phyloP scores from a whole-genome alignment of 2,113 vertebrate species.

The Artemisiospiza belli region DNA sequence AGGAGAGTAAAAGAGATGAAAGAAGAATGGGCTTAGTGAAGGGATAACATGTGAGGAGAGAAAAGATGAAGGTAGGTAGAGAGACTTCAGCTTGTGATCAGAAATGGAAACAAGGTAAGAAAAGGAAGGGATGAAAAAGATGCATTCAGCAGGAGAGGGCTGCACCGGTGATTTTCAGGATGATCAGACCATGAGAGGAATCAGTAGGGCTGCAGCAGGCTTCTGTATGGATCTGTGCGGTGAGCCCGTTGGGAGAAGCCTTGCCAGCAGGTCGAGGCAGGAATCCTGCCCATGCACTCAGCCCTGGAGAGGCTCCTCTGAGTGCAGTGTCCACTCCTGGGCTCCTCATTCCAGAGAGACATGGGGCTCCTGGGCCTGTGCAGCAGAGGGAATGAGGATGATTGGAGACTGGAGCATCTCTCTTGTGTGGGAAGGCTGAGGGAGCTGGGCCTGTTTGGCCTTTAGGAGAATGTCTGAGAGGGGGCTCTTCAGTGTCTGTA shows the following conservation, averaged over 20 bases:
- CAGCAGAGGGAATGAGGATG: background rate
- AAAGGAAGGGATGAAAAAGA: background rate
- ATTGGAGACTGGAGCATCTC: background rate
- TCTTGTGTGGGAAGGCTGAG: background rate
- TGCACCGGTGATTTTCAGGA: background rate
- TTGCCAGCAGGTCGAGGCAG: background rate
- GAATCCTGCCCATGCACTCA: background rate
- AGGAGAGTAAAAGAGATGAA: background rate
- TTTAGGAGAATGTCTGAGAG: background rate
- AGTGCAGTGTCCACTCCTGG: background rate
- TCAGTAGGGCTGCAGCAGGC: background rate
- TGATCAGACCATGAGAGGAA: rapidly evolving
- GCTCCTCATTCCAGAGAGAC: background rate
- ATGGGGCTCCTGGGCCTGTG: background rate
- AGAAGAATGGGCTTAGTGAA: background rate
- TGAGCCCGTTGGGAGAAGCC: background rate
- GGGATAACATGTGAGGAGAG: background rate
- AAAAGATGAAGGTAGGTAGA: rapidly evolving
- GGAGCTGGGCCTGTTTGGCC: background rate
- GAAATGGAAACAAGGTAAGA: background rate
- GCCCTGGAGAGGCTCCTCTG: background rate
- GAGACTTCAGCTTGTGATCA: background rate
- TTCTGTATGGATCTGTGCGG: background rate
- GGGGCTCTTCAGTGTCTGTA: background rate
- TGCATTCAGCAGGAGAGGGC: background rate